These are phyloP conservation scores for Barbus barbus DNA, from an alignment of 2,113 vertebrate species.

Conservation along the genomic window DNA sequence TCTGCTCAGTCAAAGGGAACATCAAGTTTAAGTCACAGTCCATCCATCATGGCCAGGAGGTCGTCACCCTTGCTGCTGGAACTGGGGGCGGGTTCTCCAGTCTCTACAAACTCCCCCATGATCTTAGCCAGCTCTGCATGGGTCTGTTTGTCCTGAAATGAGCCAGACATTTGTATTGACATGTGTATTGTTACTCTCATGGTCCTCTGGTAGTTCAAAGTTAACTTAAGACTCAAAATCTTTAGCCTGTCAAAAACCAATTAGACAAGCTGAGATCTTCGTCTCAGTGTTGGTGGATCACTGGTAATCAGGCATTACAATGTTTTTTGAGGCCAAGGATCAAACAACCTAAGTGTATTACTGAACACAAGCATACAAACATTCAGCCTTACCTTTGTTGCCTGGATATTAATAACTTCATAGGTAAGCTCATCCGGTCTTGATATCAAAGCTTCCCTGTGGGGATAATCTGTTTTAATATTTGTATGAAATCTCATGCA, in stretches of 20 bases:
- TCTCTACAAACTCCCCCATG: constrained; percentile 86
- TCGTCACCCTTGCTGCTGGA: constrained; percentile 88
- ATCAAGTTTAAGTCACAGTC: constrained; percentile 72
- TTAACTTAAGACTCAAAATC: constrained; percentile 42
- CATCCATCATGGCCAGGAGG: constrained; percentile 93
- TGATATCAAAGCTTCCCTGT: constrained; percentile 85
- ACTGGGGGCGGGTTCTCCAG: constrained; percentile 67
- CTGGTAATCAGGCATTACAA: constrained; percentile 28
- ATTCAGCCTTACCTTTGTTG: constrained; percentile 80
- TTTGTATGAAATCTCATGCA: not conserved
- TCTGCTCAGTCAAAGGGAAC: constrained; percentile 21
- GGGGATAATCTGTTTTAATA: constrained; percentile 32
- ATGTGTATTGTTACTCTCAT: not conserved
- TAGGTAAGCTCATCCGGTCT: constrained; percentile 88
- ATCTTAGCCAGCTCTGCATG: constrained; percentile 86
- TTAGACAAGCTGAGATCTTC: constrained; percentile 9
- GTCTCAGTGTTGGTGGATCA: constrained; percentile 23
- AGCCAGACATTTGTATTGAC: not conserved
- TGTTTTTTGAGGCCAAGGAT: not conserved
- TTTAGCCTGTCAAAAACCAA: constrained; percentile 32
- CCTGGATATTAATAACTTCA: constrained; percentile 90
- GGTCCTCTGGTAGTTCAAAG: constrained; percentile 49
- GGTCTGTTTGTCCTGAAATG: constrained; percentile 82
- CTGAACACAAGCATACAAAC: not conserved
- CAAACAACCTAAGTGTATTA: not conserved